Base-by-base conservation (phyloP, 2,888 invertebrate genomes). In the Microctonus brassicae region DNA sequence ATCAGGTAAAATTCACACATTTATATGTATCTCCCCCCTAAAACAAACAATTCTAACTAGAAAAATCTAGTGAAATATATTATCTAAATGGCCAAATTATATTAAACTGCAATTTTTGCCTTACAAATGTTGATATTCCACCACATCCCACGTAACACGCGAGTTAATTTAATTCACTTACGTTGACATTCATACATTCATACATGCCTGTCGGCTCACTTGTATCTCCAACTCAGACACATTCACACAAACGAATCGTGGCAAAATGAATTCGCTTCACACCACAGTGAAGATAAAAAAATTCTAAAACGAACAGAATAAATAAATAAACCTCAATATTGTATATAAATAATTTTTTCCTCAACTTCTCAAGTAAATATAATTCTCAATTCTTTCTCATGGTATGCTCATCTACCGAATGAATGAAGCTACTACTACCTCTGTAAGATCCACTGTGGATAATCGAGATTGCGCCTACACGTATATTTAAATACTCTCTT, bases 401-500 rank as follows among this genome's bases (percentile, higher is more conserved):
- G n/a, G n/a, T n/a, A n/a, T n/a, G n/a, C n/a, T n/a, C n/a, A n/a
- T n/a, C n/a, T n/a, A n/a, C n/a, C n/a, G n/a, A n/a, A n/a, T n/a
- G n/a, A n/a, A n/a, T n/a, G n/a, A n/a, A n/a, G n/a, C n/a, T n/a
- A n/a, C n/a, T n/a, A n/a, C n/a, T n/a, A 42, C 75, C 66, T 76
- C 73, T 73, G 75, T 69, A 72, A 78, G 77, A 79, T 79, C 82
- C 82, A 82, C 82, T 82, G 79, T 82, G 76, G 79, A 82, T 82
- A 82, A 82, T 82, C 81, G 81, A 80, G 71, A 78, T 78, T 79
- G 77, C 81, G 81, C 80, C 82, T 79, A 82, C 79, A 69, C 66
- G 53, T 62, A 34, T 62, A 34, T 17, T 33, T n/a, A 10, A 29
- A 7, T 7, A 10, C 55, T 55, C 24, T 55, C 58, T 58, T 34